Evolutionary conservation across 2,797 vertebrate genomes (phyloP), one percentile per base, ranked within the genome.

Genomic region (Onychomys leucogaster): DNA sequence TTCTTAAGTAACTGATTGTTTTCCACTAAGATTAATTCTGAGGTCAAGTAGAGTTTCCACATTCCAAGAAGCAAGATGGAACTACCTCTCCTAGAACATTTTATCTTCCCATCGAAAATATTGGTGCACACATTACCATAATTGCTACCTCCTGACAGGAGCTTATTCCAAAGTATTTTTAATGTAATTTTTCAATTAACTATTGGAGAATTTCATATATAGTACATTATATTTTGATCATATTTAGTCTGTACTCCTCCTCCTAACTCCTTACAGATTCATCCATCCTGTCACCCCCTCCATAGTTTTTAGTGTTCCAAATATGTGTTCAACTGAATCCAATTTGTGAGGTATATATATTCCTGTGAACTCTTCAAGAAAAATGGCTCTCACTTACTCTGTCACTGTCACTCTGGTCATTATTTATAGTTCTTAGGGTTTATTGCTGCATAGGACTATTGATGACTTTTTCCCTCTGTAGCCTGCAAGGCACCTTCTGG

Each of bases 41-140:
- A 89, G 77, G 95, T 97, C 97, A 97, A 94, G 89, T 43, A 96
- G 90, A 98, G 92, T 97, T 90, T 92, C 46, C 94, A 75, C 97
- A 97, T 98, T 97, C 94, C 96, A 95, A 94, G 88, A 95, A 92
- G 83, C 80, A 95, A 96, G 77, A 97, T 90, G 81, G 92, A 96
- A 80, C 84, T 90, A 94, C 93, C 81, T 94, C 61, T 14, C 13
- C 25, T 59, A 89, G 93, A 96, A 89, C 81, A 96, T 90, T 94
- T 82, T 96, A 91, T 97, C 77, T 90, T 91, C 49, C 29, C 77
- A 71, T 94, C 93, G 89, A 37, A 95, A 93, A 93, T 84, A 77
- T n/a, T 89, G 81, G 96, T 94, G 85, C 63, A 61, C 75, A 81
- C 57, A 83, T 57, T 95, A 65, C 89, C 89, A 32, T 29, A 86